A percentile compares a stretch with the other conserved stretches of the same genome.
These are phyloP conservation scores for Salvelinus alpinus DNA, from an alignment of 2,113 vertebrate species.

Conservation along the genomic window DNA sequence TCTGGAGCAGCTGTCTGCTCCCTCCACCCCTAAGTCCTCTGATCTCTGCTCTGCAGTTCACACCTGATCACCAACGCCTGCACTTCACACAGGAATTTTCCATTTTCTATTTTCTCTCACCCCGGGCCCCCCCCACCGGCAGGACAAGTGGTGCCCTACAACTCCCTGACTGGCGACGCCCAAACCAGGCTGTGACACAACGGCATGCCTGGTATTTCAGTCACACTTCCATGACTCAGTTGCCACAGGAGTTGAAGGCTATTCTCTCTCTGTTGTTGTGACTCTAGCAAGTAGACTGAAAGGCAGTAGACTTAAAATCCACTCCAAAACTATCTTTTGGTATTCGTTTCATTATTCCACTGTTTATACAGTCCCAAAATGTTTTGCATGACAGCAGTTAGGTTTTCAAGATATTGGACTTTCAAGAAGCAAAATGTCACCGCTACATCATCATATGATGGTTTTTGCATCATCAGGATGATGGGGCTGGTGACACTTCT, in stretches of 20 bases:
- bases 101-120: conserved; percentile 78
- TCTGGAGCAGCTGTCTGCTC: conserved; percentile 66
- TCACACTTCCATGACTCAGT: conserved; percentile 42
- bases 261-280: conserved; percentile 12
- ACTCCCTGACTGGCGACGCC: conserved; percentile 44
- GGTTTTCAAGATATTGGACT: too few relatives aligned
- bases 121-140: conserved; percentile 29
- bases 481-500: too few relatives aligned
- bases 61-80: conserved; percentile 76
- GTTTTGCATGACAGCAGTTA: too few relatives aligned
- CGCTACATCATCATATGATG: too few relatives aligned
- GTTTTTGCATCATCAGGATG: too few relatives aligned
- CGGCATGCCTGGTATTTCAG: conserved; percentile 57
- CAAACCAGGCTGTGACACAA: conserved; percentile 47
- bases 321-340: too few relatives aligned
- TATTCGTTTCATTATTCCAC: too few relatives aligned
- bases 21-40: conserved; percentile 52
- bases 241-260: conserved; percentile 8
- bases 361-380: too few relatives aligned
- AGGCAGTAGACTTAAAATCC: too few relatives aligned
- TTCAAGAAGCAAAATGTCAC: too few relatives aligned
- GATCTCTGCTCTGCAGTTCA: conserved; percentile 71
- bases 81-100: conserved; percentile 81
- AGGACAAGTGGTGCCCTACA: conserved; percentile 64
- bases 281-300: conserved; percentile 1